Evolutionary conservation across 2,797 vertebrate species (phyloP).

Genomic region (Graptemys geographica): DNA sequence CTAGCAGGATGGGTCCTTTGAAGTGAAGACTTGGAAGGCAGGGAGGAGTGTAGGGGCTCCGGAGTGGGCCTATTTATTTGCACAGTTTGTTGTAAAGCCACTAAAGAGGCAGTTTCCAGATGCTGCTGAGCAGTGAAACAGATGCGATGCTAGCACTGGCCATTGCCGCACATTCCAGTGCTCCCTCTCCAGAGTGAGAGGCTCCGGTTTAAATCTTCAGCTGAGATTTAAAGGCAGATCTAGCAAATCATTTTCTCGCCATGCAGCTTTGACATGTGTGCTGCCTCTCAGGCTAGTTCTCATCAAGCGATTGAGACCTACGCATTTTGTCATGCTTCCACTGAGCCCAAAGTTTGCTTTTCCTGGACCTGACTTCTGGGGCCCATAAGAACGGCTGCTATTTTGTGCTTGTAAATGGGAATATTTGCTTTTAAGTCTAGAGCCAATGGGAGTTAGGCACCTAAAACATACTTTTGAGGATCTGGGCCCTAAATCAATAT

Average conservation of each 20-base stretch:
- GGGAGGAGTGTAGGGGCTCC: background rate
- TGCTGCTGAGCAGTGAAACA: background rate
- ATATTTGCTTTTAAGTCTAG: slow-evolving; percentile 11
- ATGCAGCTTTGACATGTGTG: slow-evolving; percentile 9
- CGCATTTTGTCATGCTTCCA: background rate
- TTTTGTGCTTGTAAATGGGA: background rate
- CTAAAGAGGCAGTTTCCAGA: background rate
- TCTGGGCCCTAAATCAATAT: slow-evolving; percentile 24
- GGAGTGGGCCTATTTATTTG: background rate
- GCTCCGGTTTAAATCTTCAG: background rate
- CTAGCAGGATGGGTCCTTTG: slow-evolving; percentile 4
- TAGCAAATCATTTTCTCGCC: background rate
- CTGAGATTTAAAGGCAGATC: slow-evolving; percentile 21
- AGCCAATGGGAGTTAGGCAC: background rate
- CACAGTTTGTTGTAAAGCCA: background rate
- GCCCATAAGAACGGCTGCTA: background rate
- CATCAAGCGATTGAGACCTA: background rate
- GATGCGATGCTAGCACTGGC: background rate
- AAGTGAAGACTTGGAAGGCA: background rate
- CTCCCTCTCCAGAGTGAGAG: background rate
- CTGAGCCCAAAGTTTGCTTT: background rate
- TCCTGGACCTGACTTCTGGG: background rate
- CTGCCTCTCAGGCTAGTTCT: slow-evolving; percentile 23
- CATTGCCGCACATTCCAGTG: background rate
- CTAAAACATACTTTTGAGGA: background rate